Base-by-base conservation (phyloP, 2,797 vertebrate genomes). In the Acrossocheilus wenchowensis region DNA sequence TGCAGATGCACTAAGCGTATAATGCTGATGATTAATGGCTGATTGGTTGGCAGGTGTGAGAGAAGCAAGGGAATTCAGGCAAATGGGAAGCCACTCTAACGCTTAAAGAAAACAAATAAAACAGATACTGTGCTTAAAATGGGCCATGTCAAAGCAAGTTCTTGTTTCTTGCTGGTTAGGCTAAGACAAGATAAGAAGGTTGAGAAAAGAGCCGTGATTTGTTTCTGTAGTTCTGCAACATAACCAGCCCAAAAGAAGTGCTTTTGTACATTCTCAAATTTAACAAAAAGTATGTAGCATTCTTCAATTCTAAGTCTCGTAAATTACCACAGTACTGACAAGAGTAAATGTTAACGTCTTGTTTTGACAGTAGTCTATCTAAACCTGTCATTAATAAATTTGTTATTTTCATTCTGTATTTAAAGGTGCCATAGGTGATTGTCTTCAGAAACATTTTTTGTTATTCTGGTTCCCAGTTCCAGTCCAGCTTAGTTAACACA, bases 1-100 rank as follows among this genome's bases (percentile, higher is more conserved):
- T 85, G 66, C 64, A 80, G 77, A 85, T 80, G 66, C 84, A 80
- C 52, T 62, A 52, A 80, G 84, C 39, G 54, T 73, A 73, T 79
- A 85, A 85, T 85, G 75, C 66, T 72, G 84, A 80, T 80, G 64
- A 85, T 85, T 80, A 85, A 80, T 85, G 84, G n/a, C 77, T 80
- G 84, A 85, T 85, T 86, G 78, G 66, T 73, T 86, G 66, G 84
- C 84, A 86, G 78, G 78, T 86, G 78, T 86, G 66, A 73, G 66
- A 64, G 77, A 73, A 54, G 7, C 68, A 71, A 62, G 54, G 41
- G 78, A 80, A 80, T 86, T 81, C 52, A 73, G 66, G 68, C 66
- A 80, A 60, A 80, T 73, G 68, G 15, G 68, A 62, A 50, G 4
- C 50, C 43, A 80, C 5, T 57, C 9, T 34, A 71, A 66, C 39